These are phyloP conservation scores for Epinephelus awoara DNA, from an alignment of 2,797 vertebrate species.

Conservation along the genomic window DNA sequence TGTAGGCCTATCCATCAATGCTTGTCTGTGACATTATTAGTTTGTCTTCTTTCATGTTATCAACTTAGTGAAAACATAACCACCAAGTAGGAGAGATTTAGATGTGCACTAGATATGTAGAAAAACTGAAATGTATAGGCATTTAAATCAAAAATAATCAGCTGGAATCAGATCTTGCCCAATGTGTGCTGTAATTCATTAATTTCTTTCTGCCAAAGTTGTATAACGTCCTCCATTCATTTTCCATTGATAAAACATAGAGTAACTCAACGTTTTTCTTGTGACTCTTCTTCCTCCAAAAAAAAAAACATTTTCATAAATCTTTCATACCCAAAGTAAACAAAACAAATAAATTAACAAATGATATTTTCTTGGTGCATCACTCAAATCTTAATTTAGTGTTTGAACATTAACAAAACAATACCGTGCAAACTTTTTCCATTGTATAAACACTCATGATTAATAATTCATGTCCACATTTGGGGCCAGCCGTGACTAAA, in stretches of 20 bases:
- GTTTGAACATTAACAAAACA: too few species aligned
- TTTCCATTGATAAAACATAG: too few species aligned
- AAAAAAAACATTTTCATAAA: too few species aligned
- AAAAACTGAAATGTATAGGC: background rate
- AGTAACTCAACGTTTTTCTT: too few species aligned
- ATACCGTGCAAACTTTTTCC: too few species aligned
- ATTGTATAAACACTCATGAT: background rate
- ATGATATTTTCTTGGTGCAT: background rate
- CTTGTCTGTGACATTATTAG: background rate
- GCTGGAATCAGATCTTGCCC: background rate
- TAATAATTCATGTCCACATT: background rate
- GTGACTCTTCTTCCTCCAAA: too few species aligned
- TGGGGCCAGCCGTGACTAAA: background rate
- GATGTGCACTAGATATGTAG: background rate
- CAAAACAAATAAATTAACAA: too few species aligned
- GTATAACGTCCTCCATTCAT: background rate
- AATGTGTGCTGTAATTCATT: background rate
- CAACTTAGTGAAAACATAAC: background rate
- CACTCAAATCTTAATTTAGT: too few species aligned
- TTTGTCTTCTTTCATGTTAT: background rate
- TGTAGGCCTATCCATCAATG: background rate
- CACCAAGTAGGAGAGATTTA: background rate
- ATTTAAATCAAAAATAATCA: background rate
- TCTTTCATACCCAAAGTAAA: too few species aligned
- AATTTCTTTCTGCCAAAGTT: background rate